These are phyloP conservation scores for Serrognathus titanus DNA, from an alignment of 2,888 invertebrate genomes.

Conservation along the genomic window DNA sequence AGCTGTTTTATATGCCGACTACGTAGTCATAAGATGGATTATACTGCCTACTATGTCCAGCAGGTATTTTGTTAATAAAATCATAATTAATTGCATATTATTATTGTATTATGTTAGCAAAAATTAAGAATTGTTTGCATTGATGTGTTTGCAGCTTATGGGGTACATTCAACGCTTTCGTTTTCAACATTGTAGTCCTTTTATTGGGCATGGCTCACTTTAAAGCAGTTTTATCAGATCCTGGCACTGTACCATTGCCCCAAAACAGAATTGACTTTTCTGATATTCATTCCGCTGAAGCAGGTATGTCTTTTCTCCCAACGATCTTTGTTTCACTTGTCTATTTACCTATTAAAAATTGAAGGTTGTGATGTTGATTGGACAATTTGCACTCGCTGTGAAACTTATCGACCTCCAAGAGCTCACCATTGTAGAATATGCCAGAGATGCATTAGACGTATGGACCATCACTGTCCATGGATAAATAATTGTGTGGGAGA, in stretches of 20 bases:
- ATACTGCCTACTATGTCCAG: slow-evolving; percentile 76
- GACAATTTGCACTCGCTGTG: slow-evolving; percentile 79
- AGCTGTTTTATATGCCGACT: slow-evolving; percentile 82
- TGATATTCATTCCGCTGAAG: slow-evolving; percentile 66
- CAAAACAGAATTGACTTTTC: slow-evolving; percentile 73
- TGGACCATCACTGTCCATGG: slow-evolving; percentile 90
- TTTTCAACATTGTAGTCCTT: slow-evolving; percentile 76
- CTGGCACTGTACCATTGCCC: slow-evolving; percentile 79
- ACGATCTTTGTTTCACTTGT: neutral
- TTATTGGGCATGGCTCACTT: slow-evolving; percentile 72
- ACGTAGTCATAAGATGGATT: slow-evolving; percentile 81
- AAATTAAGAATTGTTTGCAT: neutral
- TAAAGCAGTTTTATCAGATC: slow-evolving; percentile 86
- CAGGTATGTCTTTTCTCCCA: slow-evolving; percentile 35
- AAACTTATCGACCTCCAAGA: slow-evolving; percentile 77
- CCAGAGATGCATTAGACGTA: slow-evolving; percentile 73
- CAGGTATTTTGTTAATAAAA: slow-evolving; percentile 55
- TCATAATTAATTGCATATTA: slow-evolving; percentile 35
- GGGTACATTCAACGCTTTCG: slow-evolving; percentile 75
- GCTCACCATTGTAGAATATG: slow-evolving; percentile 89
- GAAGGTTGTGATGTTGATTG: slow-evolving; percentile 60
- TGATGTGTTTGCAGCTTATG: slow-evolving; percentile 61
- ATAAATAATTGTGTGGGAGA: slow-evolving; percentile 93
- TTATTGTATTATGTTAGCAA: slow-evolving; percentile 54
- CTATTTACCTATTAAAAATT: neutral